These are phyloP conservation scores for Equus przewalskii DNA, from an alignment of 2,113 vertebrate species.

Conservation along the genomic window DNA sequence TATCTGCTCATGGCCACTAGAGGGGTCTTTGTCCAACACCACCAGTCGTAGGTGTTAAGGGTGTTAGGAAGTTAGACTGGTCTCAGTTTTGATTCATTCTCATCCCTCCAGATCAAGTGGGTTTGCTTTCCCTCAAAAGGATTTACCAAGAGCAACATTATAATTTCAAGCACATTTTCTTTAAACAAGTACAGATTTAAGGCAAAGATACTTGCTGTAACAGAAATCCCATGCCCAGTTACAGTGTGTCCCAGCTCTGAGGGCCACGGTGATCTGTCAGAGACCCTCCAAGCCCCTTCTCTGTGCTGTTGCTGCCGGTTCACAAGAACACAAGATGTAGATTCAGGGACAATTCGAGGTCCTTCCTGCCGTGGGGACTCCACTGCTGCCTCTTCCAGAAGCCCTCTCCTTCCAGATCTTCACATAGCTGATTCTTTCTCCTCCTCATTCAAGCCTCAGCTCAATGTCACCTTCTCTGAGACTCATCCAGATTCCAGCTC, in stretches of 20 bases:
- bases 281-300: neutral
- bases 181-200: conserved; percentile 22
- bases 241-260: neutral
- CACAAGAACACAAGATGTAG: neutral
- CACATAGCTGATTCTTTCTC: neutral
- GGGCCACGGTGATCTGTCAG: neutral
- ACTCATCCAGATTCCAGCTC: neutral
- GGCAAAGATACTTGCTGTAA: neutral
- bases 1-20: neutral
- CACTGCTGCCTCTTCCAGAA: neutral
- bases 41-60: no score
- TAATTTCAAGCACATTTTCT: neutral
- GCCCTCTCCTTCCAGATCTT: neutral
- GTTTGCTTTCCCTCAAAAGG: neutral
- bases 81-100: neutral
- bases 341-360: neutral
- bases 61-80: neutral
- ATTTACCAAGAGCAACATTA: neutral
- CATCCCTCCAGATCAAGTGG: neutral
- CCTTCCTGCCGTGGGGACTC: neutral
- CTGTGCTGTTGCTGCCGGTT: neutral
- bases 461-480: neutral
- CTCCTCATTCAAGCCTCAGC: neutral
- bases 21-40: neutral
- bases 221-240: neutral